Conservation (phyloP, 2,888 invertebrate species). For the Microctonus aethiopoides region DNA sequence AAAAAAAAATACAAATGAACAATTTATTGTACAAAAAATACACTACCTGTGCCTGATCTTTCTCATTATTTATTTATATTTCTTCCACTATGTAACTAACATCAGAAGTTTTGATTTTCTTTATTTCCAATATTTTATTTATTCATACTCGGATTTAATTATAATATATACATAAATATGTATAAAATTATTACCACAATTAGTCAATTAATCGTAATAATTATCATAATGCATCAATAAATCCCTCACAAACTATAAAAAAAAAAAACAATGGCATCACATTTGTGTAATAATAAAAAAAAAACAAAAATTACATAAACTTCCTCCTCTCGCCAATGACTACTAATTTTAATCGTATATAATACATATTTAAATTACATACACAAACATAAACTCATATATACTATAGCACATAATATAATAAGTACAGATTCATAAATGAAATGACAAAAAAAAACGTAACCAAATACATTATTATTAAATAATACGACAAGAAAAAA, state of each 20-base stretch:
- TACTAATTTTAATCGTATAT: not conserved
- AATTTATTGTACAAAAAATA: slow-evolving; percentile 41
- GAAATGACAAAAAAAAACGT: not conserved
- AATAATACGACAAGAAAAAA: no score
- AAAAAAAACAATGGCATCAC: not conserved
- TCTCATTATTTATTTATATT: slow-evolving; percentile 49
- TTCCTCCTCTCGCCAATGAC: not conserved
- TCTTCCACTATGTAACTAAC: slow-evolving; percentile 12
- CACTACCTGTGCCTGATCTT: slow-evolving; percentile 63
- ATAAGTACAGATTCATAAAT: not conserved
- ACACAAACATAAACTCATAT: not conserved
- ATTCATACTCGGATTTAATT: slow-evolving; percentile 34
- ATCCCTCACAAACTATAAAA: not conserved
- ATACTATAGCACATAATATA: not conserved
- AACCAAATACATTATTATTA: no score
- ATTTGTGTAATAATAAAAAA: not conserved
- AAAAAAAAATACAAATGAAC: slow-evolving; percentile 16
- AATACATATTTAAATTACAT: not conserved
- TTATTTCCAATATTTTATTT: slow-evolving; percentile 44
- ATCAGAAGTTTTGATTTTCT: not conserved
- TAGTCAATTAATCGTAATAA: slow-evolving; percentile 2
- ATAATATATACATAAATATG: not conserved
- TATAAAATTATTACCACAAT: slow-evolving; percentile 11
- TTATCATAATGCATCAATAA: not conserved
- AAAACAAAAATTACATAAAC: not conserved